Base-by-base conservation (phyloP, 2,113 vertebrate genomes). In the Thunnus maccoyii region DNA sequence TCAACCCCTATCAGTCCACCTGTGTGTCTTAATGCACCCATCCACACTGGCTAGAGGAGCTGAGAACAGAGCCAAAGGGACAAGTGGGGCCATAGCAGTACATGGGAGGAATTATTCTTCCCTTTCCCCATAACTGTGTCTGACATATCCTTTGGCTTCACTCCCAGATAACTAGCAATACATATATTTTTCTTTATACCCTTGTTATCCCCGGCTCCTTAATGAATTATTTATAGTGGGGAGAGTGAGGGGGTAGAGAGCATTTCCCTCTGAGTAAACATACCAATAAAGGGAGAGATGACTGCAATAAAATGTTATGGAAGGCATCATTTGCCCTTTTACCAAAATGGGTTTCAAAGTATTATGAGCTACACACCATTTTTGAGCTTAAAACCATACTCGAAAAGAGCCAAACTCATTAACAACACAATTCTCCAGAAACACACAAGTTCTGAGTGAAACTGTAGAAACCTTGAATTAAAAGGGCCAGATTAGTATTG, bases 171-270 rank as follows among this genome's bases (percentile, higher is more conserved):
- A 80, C 85, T 46, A 64, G 86, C 85, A 86, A 91, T 88, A 86
- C 82, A 87, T 90, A 93, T 91, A 91, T 89, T 89, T 91, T 90
- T 91, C 82, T 91, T 93, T 84, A 85, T 88, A 80, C 82, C 78
- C 85, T 92, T 92, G 85, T 93, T 94, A 93, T 92, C 68, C 85
- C 64, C 14, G 17, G 70, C 74, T 83, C 57, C 81, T 90, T 92
- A 92, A 93, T 94, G 84, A 92, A 93, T 93, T 86, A 94, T 94
- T 92, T 88, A 94, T 92, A 73, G 75, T 47, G 17, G 16, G 46
- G 76, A 70, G 83, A 75, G 61, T 70, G 44, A 78, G 80, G 61
- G 83, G 80, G 77, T 79, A 72, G 87, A 89, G 80, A 86, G 65
- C 82, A 63, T 86, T 91, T 86, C 72, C 78, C 86, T 85, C 27